Evolutionary conservation across 2,888 invertebrate genomes (phyloP).

Genomic region (Cetonia aurata): DNA sequence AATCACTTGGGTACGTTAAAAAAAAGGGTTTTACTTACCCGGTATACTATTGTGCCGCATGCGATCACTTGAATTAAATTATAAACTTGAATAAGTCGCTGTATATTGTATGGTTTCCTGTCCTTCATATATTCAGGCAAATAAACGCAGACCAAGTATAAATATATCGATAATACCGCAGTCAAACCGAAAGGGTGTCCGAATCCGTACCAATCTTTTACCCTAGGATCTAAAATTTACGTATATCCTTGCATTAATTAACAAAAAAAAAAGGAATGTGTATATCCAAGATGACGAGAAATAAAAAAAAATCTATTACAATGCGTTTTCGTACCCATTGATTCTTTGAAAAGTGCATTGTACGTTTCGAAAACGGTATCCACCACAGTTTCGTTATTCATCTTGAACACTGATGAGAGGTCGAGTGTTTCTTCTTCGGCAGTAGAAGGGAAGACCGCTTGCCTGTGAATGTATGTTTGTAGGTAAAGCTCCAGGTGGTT

Average conservation of each 20-base stretch:
- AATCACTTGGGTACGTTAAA: too few relatives aligned
- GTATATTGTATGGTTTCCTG: conserved; percentile 76
- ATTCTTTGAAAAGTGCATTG: conserved; percentile 20
- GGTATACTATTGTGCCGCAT: conserved; percentile 76
- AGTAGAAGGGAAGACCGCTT: background rate
- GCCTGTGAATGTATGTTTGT: background rate
- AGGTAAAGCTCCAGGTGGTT: too few relatives aligned
- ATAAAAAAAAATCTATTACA: background rate
- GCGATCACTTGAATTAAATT: conserved; percentile 84
- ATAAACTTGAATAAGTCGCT: conserved; percentile 77
- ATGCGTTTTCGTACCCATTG: conserved; percentile 7
- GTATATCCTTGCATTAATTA: background rate
- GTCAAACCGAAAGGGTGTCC: conserved; percentile 25
- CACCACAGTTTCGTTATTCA: conserved; percentile 9
- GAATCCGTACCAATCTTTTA: conserved; percentile 12
- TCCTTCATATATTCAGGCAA: conserved; percentile 78
- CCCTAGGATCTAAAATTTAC: conserved; percentile 59
- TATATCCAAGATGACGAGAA: too few relatives aligned
- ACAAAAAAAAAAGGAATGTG: background rate
- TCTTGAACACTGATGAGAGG: background rate
- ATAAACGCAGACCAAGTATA: conserved; percentile 67
- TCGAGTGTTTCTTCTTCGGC: too few relatives aligned
- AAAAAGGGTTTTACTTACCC: conserved; percentile 67
- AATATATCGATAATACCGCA: conserved; percentile 63
- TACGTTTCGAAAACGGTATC: conserved; percentile 7